phyloP scores from a whole-genome alignment of 2,113 vertebrate species.

The Pluvianellus socialis region DNA sequence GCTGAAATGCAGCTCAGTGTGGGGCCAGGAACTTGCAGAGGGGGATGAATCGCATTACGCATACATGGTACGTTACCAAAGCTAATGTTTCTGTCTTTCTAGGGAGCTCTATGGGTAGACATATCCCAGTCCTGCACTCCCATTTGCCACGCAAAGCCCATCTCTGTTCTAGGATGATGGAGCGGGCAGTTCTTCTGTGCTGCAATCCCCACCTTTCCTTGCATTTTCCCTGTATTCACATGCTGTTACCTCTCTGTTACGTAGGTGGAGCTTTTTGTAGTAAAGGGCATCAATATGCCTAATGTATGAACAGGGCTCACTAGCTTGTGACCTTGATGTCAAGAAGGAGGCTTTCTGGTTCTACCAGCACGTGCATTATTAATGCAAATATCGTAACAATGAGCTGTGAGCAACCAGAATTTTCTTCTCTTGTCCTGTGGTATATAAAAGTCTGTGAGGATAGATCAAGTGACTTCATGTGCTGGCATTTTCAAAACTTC shows the following conservation, averaged over 20 bases:
- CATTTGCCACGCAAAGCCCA: not conserved
- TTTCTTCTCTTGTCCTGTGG: not conserved
- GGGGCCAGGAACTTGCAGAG: not conserved
- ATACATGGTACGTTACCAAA: not conserved
- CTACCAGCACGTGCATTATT: not conserved
- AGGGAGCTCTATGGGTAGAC: not conserved
- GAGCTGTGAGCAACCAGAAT: not conserved
- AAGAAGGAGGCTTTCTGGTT: not conserved
- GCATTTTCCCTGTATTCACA: not conserved
- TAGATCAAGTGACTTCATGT: accelerated
- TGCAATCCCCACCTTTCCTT: not conserved
- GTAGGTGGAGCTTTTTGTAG: not conserved
- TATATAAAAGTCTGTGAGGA: not conserved
- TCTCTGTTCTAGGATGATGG: not conserved
- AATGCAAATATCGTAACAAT: not conserved
- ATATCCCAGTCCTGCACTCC: not conserved
- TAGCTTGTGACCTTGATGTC: not conserved
- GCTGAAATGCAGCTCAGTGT: not conserved
- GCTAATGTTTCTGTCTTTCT: not conserved
- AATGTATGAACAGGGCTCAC: not conserved
- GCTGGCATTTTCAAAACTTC: not conserved
- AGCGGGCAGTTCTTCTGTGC: not conserved
- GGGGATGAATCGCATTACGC: not conserved
- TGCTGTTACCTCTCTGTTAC: not conserved
- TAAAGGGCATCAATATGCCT: not conserved